phyloP scores from a whole-genome alignment of 2,113 vertebrate species.

The Anseranas semipalmata region DNA sequence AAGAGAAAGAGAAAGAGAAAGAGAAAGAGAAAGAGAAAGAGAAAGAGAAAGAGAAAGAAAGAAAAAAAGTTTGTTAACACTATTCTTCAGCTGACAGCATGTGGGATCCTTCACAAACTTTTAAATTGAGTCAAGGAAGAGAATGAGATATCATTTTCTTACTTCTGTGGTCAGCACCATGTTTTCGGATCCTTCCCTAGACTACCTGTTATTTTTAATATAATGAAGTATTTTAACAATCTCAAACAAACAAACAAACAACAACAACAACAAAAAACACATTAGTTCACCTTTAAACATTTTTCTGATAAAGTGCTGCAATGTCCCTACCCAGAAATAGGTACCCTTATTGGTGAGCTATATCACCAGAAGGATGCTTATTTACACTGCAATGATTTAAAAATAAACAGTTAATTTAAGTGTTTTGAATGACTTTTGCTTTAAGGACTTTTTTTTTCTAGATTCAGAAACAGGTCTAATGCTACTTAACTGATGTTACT shows the following conservation, averaged over 20 bases:
- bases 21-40: no score
- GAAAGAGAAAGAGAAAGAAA: no score
- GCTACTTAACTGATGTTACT: neutral
- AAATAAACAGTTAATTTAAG: neutral
- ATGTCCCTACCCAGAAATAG: neutral
- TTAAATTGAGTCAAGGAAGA: neutral
- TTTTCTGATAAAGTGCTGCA: neutral
- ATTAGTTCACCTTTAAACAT: neutral
- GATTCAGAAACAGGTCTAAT: neutral
- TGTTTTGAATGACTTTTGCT: neutral
- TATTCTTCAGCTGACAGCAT: neutral
- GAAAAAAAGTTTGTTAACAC: neutral
- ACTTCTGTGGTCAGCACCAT: neutral
- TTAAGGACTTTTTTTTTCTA: neutral
- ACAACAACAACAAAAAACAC: accelerated
- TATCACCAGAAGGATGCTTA: neutral
- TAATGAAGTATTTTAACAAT: neutral
- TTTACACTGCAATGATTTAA: neutral
- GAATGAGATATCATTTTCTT: neutral
- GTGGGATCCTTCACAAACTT: neutral
- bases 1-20: no score
- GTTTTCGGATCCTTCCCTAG: neutral
- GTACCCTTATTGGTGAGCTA: neutral
- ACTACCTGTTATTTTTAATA: neutral
- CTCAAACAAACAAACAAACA: no score